Evolutionary conservation across 2,113 vertebrate species (phyloP).

Genomic region (Crotalus horridus): DNA sequence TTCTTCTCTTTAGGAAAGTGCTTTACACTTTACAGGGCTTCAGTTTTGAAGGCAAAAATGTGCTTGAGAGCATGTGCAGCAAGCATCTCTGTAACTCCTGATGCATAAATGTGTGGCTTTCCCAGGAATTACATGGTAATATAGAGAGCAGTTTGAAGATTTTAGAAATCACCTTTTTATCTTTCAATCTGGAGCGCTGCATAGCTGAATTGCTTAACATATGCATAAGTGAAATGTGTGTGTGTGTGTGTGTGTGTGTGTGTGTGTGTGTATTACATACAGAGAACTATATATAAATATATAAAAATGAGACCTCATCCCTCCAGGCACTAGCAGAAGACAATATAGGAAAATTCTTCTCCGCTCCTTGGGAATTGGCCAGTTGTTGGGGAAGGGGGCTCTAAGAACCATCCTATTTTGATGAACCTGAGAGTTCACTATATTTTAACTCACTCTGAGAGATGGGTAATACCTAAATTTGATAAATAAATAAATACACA

Average conservation of each 20-base stretch:
- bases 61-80: neutral
- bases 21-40: neutral
- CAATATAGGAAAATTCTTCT: neutral
- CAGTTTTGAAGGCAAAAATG: neutral
- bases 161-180: neutral
- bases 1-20: neutral
- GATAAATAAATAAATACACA: neutral
- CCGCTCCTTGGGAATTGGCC: neutral
- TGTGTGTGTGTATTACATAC: too few relatives aligned
- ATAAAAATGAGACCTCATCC: neutral
- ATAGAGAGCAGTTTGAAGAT: neutral
- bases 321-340: neutral
- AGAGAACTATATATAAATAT: too few relatives aligned
- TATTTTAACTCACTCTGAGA: neutral
- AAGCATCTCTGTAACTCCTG: neutral
- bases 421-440: neutral
- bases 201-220: neutral
- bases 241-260: too few relatives aligned
- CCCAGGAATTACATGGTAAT: neutral
- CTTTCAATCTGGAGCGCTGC: neutral
- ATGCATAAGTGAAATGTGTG: neutral
- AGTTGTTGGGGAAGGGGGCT: neutral
- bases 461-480: neutral
- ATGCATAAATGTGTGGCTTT: neutral
- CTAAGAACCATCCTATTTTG: neutral